phyloP scores from a whole-genome alignment of 2,113 vertebrate species.

The Myiozetetes cayanensis region DNA sequence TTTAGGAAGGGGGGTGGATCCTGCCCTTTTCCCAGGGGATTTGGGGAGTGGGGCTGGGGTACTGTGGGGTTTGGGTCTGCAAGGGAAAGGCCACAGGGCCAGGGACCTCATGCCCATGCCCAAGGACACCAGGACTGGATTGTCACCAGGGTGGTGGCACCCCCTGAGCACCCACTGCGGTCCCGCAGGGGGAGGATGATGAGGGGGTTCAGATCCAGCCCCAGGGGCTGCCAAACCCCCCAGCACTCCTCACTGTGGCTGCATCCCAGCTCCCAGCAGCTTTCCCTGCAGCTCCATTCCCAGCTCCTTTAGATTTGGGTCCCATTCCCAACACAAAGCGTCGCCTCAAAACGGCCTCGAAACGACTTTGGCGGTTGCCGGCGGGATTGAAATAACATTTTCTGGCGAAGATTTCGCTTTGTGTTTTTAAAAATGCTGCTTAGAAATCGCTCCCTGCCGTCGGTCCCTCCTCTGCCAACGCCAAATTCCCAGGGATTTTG shows the following conservation, averaged over 20 bases:
- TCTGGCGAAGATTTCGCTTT: background rate
- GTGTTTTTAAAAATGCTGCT: background rate
- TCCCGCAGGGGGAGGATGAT: rapidly evolving
- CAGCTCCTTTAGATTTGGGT: background rate
- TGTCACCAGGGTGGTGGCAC: background rate
- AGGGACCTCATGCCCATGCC: background rate
- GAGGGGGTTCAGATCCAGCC: rapidly evolving
- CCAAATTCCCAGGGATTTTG: background rate
- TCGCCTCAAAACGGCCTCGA: background rate
- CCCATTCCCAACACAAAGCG: background rate
- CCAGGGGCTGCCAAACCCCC: rapidly evolving
- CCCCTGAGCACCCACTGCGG: background rate
- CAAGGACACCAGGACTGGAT: rapidly evolving
- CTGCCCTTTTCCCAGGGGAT: background rate
- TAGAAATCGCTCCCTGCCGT: background rate
- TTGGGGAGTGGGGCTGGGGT: rapidly evolving
- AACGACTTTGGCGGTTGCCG: background rate
- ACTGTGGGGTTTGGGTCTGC: rapidly evolving
- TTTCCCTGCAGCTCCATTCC: background rate
- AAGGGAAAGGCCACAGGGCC: background rate
- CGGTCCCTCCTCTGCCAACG: background rate
- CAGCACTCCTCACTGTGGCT: rapidly evolving
- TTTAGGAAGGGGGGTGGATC: background rate
- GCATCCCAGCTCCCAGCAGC: background rate
- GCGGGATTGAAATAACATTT: slow-evolving; percentile 26